These are phyloP conservation scores for Apomyelois bistriatella DNA, from an alignment of 2,888 invertebrate species.

Conservation along the genomic window DNA sequence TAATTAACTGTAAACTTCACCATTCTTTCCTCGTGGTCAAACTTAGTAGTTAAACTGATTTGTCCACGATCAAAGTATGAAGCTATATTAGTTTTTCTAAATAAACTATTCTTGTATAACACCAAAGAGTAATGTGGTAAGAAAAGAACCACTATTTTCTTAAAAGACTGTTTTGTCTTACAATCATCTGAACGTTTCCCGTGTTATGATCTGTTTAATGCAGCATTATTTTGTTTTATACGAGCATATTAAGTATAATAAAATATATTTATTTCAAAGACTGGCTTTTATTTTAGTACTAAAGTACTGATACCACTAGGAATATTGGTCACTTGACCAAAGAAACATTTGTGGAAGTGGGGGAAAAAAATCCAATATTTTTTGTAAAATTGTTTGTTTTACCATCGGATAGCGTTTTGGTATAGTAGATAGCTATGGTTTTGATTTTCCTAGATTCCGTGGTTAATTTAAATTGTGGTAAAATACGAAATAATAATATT, in stretches of 20 bases:
- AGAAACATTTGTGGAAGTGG: too few relatives aligned
- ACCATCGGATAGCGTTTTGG: too few relatives aligned
- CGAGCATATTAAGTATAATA: slow-evolving; percentile 36
- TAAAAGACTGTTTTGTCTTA: slow-evolving; percentile 23
- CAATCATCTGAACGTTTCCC: slow-evolving; percentile 41
- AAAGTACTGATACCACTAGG: not conserved
- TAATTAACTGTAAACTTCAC: not conserved
- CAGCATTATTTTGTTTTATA: slow-evolving; percentile 49
- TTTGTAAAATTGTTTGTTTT: too few relatives aligned
- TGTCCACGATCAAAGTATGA: not conserved
- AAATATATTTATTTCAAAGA: slow-evolving; percentile 17
- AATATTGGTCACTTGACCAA: too few relatives aligned
- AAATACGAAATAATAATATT: too few relatives aligned
- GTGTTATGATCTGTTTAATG: slow-evolving; percentile 38
- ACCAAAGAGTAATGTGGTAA: slow-evolving; percentile 39
- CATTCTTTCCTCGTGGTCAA: too few relatives aligned
- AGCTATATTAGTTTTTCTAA: not conserved
- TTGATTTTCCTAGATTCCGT: too few relatives aligned
- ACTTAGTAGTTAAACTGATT: too few relatives aligned
- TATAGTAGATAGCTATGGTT: too few relatives aligned
- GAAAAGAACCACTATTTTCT: slow-evolving; percentile 23
- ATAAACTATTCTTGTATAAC: slow-evolving; percentile 24
- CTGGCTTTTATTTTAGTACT: slow-evolving; percentile 5
- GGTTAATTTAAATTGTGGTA: too few relatives aligned
- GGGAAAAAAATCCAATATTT: too few relatives aligned